These are phyloP conservation scores for Oryctes rhinoceros DNA, from an alignment of 1,140 invertebrate species.

Conservation along the genomic window DNA sequence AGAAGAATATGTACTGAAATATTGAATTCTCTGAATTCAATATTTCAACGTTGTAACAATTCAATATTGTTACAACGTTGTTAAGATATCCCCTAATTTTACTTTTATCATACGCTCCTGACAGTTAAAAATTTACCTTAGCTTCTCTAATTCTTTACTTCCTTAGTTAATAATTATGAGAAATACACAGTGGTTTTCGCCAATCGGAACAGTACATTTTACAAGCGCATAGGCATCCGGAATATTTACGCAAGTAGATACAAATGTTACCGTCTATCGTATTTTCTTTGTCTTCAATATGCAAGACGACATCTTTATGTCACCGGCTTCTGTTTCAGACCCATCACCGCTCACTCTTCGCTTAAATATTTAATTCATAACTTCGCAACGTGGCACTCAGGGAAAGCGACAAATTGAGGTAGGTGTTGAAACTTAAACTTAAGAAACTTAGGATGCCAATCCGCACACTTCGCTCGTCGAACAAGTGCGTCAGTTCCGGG, in stretches of 20 bases:
- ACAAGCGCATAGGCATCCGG: not conserved
- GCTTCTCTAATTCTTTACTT: too few species aligned
- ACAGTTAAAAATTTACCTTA: too few species aligned
- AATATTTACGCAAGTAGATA: not conserved
- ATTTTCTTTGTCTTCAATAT: constrained; percentile 1
- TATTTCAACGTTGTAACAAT: too few species aligned
- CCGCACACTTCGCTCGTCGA: not conserved
- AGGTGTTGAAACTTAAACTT: constrained; percentile 17
- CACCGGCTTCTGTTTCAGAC: not conserved
- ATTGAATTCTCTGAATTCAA: too few species aligned
- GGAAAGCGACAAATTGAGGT: not conserved
- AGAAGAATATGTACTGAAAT: too few species aligned
- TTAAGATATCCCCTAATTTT: too few species aligned
- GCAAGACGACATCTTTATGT: not conserved
- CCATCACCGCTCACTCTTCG: not conserved
- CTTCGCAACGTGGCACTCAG: not conserved
- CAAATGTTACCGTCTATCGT: not conserved
- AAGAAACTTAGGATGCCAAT: constrained; percentile 28
- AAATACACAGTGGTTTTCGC: too few species aligned
- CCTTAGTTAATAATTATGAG: too few species aligned
- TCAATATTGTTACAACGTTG: too few species aligned
- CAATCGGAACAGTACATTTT: not conserved
- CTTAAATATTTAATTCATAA: too few species aligned
- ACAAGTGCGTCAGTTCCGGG: constrained; percentile 15
- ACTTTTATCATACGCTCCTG: too few species aligned